Evolutionary conservation across 2,888 invertebrate species (phyloP), one percentile per base, ranked within the genome.

Genomic region (Dasysyrphus tricinctus): DNA sequence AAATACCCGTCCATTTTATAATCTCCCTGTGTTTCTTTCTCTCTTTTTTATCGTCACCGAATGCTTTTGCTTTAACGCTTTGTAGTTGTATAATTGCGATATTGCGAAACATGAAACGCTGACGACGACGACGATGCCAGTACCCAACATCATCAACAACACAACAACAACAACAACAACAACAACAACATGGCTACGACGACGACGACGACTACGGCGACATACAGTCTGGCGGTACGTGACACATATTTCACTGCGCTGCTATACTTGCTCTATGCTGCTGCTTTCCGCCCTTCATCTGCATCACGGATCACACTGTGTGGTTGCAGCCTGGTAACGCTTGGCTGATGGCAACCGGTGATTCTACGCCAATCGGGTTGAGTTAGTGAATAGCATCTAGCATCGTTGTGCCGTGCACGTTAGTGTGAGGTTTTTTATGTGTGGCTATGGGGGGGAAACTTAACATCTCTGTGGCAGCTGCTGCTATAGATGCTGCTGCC

Each of bases 201-300:
- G 61, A 59, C 73, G 63, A 67, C 61, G 61, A 80, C 69, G 75
- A 63, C 63, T 59, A 76, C 59, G 83, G 83, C 83, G 83, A 83
- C 83, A 83, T 75, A 79, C 83, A 83, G 83, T 83, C 83, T 83
- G 83, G 83, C 83, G 74, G 65, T 80, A 72, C 83, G 80, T 79
- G 79, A 80, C 83, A 83, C 75, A 83, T 79, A 83, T 83, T 79
- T 47, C 19, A 51, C 65, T 32, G 57, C 39, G n/a, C 74, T 63
- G 57, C 24, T 69, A 7, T 34, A 32, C 14, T 51, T 51, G 69
- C 57, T 65, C 65, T 32, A 63, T 59, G 34, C 67, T 61, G 67
- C 42, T 70, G 47, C 54, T 54, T 54, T 70, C 70, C 39, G 73
- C 65, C 47, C 80, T 74, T 67, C 73, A 67, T 67, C 67, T 49